phyloP scores from a whole-genome alignment of 1,140 invertebrate genomes.

The Scaptomyza pallida region DNA sequence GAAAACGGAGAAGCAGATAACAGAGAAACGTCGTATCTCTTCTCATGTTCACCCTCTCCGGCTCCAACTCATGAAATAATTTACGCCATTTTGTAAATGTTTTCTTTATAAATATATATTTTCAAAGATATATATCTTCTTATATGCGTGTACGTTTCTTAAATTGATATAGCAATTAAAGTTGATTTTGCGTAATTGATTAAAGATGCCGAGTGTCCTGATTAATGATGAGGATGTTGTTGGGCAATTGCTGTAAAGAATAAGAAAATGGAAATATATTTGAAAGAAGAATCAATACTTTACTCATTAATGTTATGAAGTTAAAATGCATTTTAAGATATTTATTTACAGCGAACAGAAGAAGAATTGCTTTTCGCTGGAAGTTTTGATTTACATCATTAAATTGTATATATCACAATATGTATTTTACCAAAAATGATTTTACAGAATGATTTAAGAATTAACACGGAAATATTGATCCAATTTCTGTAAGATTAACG shows the following conservation, averaged over 20 bases:
- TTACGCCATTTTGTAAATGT: slow-evolving; percentile 15
- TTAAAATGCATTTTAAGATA: too few relatives aligned
- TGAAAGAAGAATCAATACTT: not conserved
- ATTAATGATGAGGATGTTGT: not conserved
- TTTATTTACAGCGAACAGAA: too few relatives aligned
- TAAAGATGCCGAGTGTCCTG: not conserved
- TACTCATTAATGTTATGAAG: too few relatives aligned
- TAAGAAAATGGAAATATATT: slow-evolving; percentile 1
- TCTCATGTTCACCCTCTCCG: not conserved
- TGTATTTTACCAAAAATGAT: too few relatives aligned
- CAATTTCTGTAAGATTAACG: too few relatives aligned
- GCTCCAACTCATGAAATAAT: slow-evolving; percentile 55
- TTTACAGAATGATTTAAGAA: too few relatives aligned
- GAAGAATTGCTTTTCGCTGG: too few relatives aligned
- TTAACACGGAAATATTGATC: too few relatives aligned
- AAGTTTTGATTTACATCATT: too few relatives aligned
- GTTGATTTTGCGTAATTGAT: not conserved
- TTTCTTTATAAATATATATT: slow-evolving; percentile 7
- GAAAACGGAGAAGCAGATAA: slow-evolving; percentile 4
- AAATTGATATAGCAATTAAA: slow-evolving; percentile 2
- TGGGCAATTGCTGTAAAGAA: not conserved
- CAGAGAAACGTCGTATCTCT: not conserved
- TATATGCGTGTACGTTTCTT: not conserved
- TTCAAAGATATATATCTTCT: not conserved
- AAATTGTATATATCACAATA: too few relatives aligned